A percentile compares a stretch with the other conserved stretches of the same genome.
phyloP scores from a whole-genome alignment of 2,113 vertebrate species.

The Leiothrix lutea region DNA sequence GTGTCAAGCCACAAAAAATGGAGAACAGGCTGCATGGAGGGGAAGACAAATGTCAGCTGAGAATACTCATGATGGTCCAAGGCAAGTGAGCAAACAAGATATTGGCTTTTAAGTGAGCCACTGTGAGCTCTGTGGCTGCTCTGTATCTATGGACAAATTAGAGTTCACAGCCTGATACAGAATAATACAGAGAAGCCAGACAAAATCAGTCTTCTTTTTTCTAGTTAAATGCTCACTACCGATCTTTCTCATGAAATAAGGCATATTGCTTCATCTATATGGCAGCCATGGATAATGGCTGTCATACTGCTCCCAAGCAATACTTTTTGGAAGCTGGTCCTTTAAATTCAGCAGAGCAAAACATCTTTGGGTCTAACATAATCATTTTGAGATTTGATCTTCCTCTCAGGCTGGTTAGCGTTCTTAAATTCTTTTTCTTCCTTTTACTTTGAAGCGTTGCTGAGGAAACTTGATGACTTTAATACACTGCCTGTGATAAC shows the following conservation, averaged over 20 bases:
- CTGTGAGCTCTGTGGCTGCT: background rate
- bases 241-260: background rate
- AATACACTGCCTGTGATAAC: background rate
- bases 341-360: background rate
- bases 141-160: background rate
- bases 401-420: background rate
- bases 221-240: background rate
- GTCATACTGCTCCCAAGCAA: background rate
- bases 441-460: background rate
- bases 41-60: background rate
- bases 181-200: background rate
- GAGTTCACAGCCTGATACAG: background rate
- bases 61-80: background rate
- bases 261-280: background rate
- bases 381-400: background rate
- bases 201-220: background rate
- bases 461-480: background rate
- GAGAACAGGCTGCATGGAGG: background rate
- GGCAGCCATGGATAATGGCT: background rate
- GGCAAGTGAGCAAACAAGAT: background rate
- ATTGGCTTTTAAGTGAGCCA: background rate
- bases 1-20: background rate
- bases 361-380: background rate
- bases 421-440: background rate
- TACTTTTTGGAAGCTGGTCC: background rate